A percentile compares a stretch with the other conserved stretches of the same genome.
Evolutionary conservation across 2,113 vertebrate species (phyloP).

Genomic region (Capreolus pygargus): DNA sequence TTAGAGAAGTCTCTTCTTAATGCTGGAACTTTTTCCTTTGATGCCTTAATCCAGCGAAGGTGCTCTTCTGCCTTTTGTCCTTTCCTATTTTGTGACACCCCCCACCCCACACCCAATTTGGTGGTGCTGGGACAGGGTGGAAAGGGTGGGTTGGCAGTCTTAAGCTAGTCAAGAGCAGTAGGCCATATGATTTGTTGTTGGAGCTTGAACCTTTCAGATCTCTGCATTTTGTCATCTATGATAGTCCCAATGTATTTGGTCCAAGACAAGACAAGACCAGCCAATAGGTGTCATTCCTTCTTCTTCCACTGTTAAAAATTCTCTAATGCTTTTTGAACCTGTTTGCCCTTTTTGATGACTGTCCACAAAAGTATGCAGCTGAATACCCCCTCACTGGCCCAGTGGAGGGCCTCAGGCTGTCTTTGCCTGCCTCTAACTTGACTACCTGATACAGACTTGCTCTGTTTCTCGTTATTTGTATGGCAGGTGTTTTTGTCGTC

Average conservation of each 20-base stretch:
- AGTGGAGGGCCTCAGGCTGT: not conserved
- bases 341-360: not conserved
- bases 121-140: not conserved
- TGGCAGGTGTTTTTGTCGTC: not conserved
- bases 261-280: not conserved
- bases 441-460: not conserved
- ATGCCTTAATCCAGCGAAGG: not conserved
- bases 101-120: not conserved
- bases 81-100: not conserved
- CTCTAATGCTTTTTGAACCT: not conserved
- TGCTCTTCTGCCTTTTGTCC: not conserved
- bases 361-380: not conserved
- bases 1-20: not conserved
- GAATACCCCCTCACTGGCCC: not conserved
- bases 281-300: not conserved
- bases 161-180: not conserved
- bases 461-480: not conserved
- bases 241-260: not conserved
- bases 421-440: not conserved
- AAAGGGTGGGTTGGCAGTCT: not conserved
- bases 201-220: not conserved
- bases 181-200: not conserved
- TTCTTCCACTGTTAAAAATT: not conserved
- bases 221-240: not conserved
- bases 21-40: not conserved